phyloP scores from a whole-genome alignment of 2,113 vertebrate genomes.

The Cyanocitta stelleri region DNA sequence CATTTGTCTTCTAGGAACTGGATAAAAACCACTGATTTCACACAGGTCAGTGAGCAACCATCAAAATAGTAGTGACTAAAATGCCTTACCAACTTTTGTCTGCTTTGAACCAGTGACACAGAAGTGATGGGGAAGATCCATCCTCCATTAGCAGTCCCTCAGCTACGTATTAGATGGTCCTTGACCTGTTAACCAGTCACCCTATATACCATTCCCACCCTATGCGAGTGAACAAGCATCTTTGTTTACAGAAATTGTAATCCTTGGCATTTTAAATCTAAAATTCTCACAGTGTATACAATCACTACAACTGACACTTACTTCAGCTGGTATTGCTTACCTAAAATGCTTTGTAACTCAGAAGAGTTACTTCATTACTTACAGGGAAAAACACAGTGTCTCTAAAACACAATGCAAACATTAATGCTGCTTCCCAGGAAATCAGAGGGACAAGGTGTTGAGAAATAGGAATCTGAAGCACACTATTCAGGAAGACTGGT shows the following conservation, averaged over 20 bases:
- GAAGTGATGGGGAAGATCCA: constrained; percentile 30
- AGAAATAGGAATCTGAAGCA: neutral
- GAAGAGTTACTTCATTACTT: neutral
- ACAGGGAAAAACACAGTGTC: neutral
- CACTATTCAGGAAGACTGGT: neutral
- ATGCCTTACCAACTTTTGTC: constrained; percentile 8
- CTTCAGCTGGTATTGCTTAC: neutral
- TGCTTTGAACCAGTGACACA: constrained; percentile 46
- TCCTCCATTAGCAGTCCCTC: constrained; percentile 52
- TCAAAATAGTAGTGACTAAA: neutral
- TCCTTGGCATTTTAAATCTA: neutral
- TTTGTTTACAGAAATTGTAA: neutral
- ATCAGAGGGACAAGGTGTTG: neutral
- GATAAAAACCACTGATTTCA: neutral
- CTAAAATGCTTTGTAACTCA: neutral
- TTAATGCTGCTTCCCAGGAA: neutral
- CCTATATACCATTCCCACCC: neutral
- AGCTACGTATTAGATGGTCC: neutral
- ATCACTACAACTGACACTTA: neutral
- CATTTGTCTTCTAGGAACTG: neutral
- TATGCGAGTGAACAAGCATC: neutral
- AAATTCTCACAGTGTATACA: neutral
- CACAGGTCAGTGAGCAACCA: constrained; percentile 19
- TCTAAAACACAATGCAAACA: neutral
- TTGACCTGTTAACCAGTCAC: constrained; percentile 1